Percentiles rank a stretch among this genome's conserved stretches.
Evolutionary conservation across 2,113 vertebrate species (phyloP).

Genomic region (Ornithorhynchus anatinus): DNA sequence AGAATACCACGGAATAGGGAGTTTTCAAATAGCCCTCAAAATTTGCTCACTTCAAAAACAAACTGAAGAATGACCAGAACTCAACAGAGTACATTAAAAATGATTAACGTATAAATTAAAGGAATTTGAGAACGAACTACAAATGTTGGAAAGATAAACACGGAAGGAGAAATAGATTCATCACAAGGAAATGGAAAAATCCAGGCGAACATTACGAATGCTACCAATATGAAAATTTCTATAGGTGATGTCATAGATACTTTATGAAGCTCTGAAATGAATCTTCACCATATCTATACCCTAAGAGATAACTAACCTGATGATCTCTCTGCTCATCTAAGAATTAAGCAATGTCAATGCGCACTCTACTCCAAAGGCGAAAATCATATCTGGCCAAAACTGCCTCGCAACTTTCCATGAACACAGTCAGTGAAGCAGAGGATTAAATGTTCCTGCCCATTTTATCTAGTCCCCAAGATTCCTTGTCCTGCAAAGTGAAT

Average conservation of each 20-base stretch:
- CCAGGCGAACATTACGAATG: constrained; percentile 21
- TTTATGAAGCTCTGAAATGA: constrained; percentile 20
- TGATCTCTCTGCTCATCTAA: constrained; percentile 57
- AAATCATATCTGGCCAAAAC: constrained; percentile 56
- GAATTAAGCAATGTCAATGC: constrained; percentile 51
- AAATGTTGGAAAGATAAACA: constrained; percentile 35
- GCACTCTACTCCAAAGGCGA: constrained; percentile 55
- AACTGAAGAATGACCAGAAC: too few relatives aligned
- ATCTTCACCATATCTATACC: constrained; percentile 33
- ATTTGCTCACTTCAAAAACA: too few relatives aligned
- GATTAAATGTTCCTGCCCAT: constrained; percentile 56
- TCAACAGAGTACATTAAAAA: too few relatives aligned
- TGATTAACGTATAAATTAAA: too few relatives aligned
- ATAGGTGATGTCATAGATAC: background rate
- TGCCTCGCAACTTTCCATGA: constrained; percentile 57
- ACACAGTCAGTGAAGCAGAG: constrained; percentile 50
- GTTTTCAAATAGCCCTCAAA: too few relatives aligned
- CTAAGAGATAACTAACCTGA: constrained; percentile 55
- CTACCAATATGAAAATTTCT: constrained; percentile 24
- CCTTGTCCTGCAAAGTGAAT: constrained; percentile 58
- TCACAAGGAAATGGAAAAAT: constrained; percentile 2
- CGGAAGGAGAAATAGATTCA: constrained; percentile 4
- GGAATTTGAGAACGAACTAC: too few relatives aligned
- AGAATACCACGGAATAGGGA: too few relatives aligned
- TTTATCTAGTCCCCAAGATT: constrained; percentile 60